Conservation (phyloP, 2,113 vertebrate genomes). For the Puntigrus tetrazona region DNA sequence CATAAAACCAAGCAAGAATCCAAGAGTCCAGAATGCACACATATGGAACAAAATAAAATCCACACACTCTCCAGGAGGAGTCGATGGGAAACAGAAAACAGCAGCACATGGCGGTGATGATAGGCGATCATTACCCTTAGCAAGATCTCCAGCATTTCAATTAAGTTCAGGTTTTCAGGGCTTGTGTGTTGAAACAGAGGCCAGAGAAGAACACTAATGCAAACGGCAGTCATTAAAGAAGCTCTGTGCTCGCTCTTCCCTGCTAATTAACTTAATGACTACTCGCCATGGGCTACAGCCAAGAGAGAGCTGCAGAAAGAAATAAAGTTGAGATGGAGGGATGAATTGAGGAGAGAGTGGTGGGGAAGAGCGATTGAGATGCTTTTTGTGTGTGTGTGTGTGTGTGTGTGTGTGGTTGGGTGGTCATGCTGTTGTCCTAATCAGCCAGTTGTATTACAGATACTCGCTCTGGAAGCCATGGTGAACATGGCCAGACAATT, state of each 20-base stretch:
- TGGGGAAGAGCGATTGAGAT: neutral
- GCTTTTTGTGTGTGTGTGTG: neutral
- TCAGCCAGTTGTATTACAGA: neutral
- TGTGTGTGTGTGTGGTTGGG: neutral
- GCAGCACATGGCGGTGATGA: slow-evolving; percentile 55
- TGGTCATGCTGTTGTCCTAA: slow-evolving; percentile 5
- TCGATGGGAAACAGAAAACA: slow-evolving; percentile 47
- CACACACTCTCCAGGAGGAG: slow-evolving; percentile 41
- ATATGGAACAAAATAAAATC: slow-evolving; percentile 43
- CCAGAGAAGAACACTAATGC: slow-evolving; percentile 48
- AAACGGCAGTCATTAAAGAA: slow-evolving; percentile 50
- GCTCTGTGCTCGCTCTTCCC: slow-evolving; percentile 30
- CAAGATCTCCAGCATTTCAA: slow-evolving; percentile 62
- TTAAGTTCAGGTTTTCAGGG: slow-evolving; percentile 55
- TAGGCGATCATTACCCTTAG: slow-evolving; percentile 58
- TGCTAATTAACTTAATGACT: slow-evolving; percentile 60
- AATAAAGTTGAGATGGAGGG: neutral
- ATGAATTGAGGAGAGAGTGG: neutral
- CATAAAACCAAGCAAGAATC: neutral
- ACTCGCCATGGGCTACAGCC: slow-evolving; percentile 46
- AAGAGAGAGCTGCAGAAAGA: slow-evolving; percentile 11
- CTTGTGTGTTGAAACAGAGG: slow-evolving; percentile 46
- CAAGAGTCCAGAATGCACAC: slow-evolving; percentile 35
- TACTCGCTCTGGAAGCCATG: neutral
- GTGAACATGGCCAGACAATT: neutral